phyloP scores from a whole-genome alignment of 2,888 invertebrate species.

The Serripes groenlandicus region DNA sequence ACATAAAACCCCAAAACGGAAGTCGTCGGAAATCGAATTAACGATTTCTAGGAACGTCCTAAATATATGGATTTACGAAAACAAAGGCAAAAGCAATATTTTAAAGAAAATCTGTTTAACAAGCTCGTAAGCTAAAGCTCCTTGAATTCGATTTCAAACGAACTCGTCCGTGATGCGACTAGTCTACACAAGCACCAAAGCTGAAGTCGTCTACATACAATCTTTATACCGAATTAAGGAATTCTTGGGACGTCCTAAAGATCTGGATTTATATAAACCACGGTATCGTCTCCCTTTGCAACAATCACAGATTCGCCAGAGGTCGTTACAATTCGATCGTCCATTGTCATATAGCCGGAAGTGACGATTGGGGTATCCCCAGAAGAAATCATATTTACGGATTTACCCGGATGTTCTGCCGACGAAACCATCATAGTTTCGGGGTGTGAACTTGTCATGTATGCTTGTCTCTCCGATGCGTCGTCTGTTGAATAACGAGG shows the following conservation, averaged over 20 bases:
- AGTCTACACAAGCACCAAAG: not conserved
- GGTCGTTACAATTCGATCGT: slow-evolving; percentile 13
- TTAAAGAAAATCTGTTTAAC: no score
- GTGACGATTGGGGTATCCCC: slow-evolving; percentile 8
- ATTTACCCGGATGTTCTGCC: slow-evolving; percentile 5
- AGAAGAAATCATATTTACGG: not conserved
- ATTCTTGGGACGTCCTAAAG: not conserved
- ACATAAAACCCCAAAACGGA: no score
- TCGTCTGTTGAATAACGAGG: no score
- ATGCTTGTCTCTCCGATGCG: no score
- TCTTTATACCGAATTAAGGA: not conserved
- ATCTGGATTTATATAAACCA: slow-evolving; percentile 8
- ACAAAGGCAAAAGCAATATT: no score
- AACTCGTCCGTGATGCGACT: not conserved
- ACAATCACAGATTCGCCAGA: slow-evolving; percentile 26
- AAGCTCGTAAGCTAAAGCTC: no score
- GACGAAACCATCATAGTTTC: not conserved
- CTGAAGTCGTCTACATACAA: not conserved
- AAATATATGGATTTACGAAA: no score
- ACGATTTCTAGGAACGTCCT: no score
- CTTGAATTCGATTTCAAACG: no score
- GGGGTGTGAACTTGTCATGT: not conserved
- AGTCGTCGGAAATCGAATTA: no score
- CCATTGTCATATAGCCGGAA: not conserved
- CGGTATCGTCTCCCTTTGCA: slow-evolving; percentile 19